Evolutionary conservation across 2,888 invertebrate species (phyloP).

Genomic region (Drosophila rellima): DNA sequence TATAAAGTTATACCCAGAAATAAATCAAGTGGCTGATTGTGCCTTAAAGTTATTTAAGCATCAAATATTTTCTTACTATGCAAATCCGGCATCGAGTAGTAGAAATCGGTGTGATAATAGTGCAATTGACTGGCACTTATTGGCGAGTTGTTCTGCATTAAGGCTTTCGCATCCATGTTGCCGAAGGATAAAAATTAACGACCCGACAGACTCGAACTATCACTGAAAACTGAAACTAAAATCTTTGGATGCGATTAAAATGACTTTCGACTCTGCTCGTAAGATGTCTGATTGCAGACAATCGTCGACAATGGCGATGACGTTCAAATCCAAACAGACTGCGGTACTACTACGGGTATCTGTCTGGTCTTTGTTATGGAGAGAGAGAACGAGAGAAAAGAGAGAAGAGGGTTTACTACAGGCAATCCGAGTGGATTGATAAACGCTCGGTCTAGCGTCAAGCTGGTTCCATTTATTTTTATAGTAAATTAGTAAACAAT

Average conservation of each 20-base stretch:
- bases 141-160: slow-evolving; percentile 52
- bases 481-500: slow-evolving; percentile 55
- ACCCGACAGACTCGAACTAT: slow-evolving; percentile 45
- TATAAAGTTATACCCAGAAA: background rate
- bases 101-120: slow-evolving; percentile 85
- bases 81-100: slow-evolving; percentile 82
- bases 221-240: slow-evolving; percentile 49
- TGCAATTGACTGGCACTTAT: slow-evolving; percentile 83
- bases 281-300: slow-evolving; percentile 36
- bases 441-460: slow-evolving; percentile 22
- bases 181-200: slow-evolving; percentile 13
- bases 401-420: slow-evolving; percentile 9
- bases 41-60: background rate
- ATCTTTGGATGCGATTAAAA: slow-evolving; percentile 16
- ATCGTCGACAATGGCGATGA: slow-evolving; percentile 39
- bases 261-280: slow-evolving; percentile 22
- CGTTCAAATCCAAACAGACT: slow-evolving; percentile 39
- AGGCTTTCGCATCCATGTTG: slow-evolving; percentile 66
- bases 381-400: background rate
- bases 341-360: background rate
- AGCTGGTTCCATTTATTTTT: slow-evolving; percentile 37
- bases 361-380: slow-evolving; percentile 16
- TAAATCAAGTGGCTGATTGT: background rate
- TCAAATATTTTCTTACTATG: slow-evolving; percentile 69
- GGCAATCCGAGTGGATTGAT: slow-evolving; percentile 45